phyloP scores from a whole-genome alignment of 2,888 invertebrate genomes.

The Argyresthia albistria region DNA sequence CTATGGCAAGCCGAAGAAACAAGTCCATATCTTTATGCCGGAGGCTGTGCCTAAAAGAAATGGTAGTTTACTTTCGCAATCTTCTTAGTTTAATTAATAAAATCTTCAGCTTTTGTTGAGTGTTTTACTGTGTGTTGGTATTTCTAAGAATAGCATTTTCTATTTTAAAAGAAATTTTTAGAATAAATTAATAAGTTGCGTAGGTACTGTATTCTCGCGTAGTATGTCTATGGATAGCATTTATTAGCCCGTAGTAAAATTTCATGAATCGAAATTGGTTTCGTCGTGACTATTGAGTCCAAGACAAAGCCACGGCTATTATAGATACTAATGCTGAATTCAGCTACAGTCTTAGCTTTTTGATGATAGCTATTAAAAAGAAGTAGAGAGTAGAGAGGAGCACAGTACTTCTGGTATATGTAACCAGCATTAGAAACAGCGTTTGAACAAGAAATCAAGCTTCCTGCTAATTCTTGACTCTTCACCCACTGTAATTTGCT shows the following conservation, averaged over 20 bases:
- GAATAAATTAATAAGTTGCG: not conserved
- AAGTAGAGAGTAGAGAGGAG: no score
- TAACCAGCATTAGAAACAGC: no score
- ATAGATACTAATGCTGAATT: not conserved
- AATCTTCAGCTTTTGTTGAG: slow-evolving; percentile 2
- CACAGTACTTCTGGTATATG: no score
- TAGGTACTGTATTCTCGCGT: not conserved
- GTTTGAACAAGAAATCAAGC: no score
- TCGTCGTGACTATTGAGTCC: no score
- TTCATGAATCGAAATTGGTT: not conserved
- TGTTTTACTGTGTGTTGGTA: not conserved
- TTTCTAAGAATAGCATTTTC: not conserved
- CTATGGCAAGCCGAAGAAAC: slow-evolving; percentile 64
- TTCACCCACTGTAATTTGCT: no score
- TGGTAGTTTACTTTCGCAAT: slow-evolving; percentile 46
- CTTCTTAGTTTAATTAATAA: slow-evolving; percentile 12
- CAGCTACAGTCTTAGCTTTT: not conserved
- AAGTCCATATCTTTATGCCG: slow-evolving; percentile 84
- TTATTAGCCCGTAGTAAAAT: not conserved
- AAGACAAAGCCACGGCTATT: no score
- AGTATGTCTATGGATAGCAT: not conserved
- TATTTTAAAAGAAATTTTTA: not conserved
- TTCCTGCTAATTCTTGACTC: no score
- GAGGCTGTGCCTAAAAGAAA: slow-evolving; percentile 70
- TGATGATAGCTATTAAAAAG: no score